Evolutionary conservation across 2,797 vertebrate species (phyloP).

Genomic region (Chaunax sp.): DNA sequence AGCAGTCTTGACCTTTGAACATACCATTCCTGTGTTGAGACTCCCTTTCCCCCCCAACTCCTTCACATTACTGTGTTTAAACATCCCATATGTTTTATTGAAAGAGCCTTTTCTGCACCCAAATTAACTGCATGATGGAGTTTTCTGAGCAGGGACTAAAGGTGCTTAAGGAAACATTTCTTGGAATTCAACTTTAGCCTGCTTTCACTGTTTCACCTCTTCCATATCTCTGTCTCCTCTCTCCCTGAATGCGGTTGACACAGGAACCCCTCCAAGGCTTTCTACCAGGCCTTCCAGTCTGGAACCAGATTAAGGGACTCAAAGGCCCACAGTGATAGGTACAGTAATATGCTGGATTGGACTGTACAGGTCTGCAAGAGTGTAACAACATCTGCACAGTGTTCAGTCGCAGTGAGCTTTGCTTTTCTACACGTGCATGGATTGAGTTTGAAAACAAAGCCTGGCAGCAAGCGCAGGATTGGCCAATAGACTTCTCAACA

Average conservation of each 20-base stretch:
- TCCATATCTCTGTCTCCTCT: constrained; percentile 63
- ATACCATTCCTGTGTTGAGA: constrained; percentile 38
- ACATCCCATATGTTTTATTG: constrained; percentile 17
- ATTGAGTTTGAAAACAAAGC: constrained; percentile 70
- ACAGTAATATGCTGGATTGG: constrained; percentile 85
- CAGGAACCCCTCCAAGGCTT: constrained; percentile 98
- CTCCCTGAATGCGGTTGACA: constrained; percentile 83
- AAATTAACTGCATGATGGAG: background rate
- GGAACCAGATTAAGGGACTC: constrained; percentile 92
- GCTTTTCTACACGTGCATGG: constrained; percentile 75
- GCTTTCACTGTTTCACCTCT: constrained; percentile 61
- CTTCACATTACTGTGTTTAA: constrained; percentile 13
- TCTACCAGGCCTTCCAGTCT: constrained; percentile 97
- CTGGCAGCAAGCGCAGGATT: constrained; percentile 53
- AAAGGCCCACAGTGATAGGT: constrained; percentile 96
- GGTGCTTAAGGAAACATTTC: constrained; percentile 34
- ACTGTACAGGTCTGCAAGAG: constrained; percentile 63
- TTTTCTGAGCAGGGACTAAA: background rate
- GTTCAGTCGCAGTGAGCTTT: constrained; percentile 67
- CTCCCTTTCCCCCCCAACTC: constrained; percentile 7
- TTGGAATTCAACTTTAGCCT: constrained; percentile 39
- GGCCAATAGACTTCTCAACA: constrained; percentile 41
- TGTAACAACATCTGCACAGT: constrained; percentile 71
- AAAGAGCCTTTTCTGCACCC: constrained; percentile 11
- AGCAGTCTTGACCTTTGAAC: constrained; percentile 49